Conservation (phyloP, 2,113 vertebrate species). For the Sphaerodactylus townsendi region DNA sequence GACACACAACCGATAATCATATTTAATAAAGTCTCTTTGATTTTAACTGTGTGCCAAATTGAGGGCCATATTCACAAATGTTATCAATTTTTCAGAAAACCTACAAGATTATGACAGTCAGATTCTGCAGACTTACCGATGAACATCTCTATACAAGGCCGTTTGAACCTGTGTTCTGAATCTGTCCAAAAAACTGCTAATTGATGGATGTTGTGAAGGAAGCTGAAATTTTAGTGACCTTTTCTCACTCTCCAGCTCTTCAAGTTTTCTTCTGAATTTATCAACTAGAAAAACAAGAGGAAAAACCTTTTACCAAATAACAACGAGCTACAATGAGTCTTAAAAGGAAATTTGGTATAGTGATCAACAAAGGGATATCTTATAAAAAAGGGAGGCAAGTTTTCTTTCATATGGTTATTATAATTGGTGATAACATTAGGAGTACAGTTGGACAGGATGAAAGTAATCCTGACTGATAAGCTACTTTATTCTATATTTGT, state of each 20-base stretch:
- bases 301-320: not conserved
- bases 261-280: conserved; percentile 79
- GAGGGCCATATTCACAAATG: not conserved
- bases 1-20: rapidly evolving
- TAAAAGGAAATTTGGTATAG: not conserved
- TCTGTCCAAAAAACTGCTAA: conserved; percentile 78
- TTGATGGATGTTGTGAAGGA: conserved; percentile 83
- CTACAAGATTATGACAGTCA: not conserved
- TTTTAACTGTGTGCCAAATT: not conserved
- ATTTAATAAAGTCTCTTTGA: not conserved
- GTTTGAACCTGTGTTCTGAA: conserved; percentile 74
- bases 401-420: conserved; percentile 1
- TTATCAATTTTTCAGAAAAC: not conserved
- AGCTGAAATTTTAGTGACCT: conserved; percentile 77
- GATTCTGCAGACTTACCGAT: conserved; percentile 58
- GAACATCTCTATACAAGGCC: conserved; percentile 60
- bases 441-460: conserved; percentile 3
- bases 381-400: not conserved
- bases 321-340: not conserved
- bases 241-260: conserved; percentile 81
- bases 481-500: not conserved
- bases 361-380: not conserved
- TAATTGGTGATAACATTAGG: not conserved
- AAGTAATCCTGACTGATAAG: conserved; percentile 2
- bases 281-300: conserved; percentile 76